Evolutionary conservation across 2,888 invertebrate genomes (phyloP).

Genomic region (Aspidiotus destructor): DNA sequence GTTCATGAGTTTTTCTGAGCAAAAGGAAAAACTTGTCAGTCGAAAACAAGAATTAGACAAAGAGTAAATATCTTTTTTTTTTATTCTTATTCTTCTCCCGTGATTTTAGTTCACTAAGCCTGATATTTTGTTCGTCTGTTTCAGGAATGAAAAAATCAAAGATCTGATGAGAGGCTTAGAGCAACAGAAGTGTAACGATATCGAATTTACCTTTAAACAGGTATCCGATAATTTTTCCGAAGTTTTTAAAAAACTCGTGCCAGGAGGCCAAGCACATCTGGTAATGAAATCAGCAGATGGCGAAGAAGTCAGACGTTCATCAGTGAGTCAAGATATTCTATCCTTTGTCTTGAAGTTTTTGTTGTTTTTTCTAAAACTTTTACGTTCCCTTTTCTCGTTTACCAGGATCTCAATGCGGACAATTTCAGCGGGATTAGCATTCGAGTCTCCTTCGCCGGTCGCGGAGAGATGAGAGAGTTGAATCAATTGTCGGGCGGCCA

Average conservation of each 20-base stretch:
- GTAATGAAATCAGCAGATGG: conserved; percentile 80
- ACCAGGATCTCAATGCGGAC: conserved; percentile 52
- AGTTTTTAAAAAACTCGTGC: conserved; percentile 95
- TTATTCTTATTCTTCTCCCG: too few relatives aligned
- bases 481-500: conserved; percentile 98
- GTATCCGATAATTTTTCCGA: conserved; percentile 95
- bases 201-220: conserved; percentile 97
- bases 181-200: conserved; percentile 93
- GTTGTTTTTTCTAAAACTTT: too few relatives aligned
- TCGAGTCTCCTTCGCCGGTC: conserved; percentile 37
- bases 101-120: background rate
- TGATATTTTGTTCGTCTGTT: background rate
- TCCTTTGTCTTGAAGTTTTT: too few relatives aligned
- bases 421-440: conserved; percentile 45
- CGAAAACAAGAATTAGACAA: conserved; percentile 92
- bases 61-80: conserved; percentile 52
- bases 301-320: conserved; percentile 47
- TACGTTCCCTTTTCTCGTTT: too few relatives aligned
- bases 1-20: conserved; percentile 96
- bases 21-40: conserved; percentile 92
- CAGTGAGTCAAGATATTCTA: conserved; percentile 25
- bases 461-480: conserved; percentile 92
- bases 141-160: conserved; percentile 66
- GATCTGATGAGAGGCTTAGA: conserved; percentile 91
- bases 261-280: conserved; percentile 84